A percentile compares a stretch with the other conserved stretches of the same genome.
Evolutionary conservation across 2,797 vertebrate species (phyloP).

Genomic region (Oreochromis mossambicus): DNA sequence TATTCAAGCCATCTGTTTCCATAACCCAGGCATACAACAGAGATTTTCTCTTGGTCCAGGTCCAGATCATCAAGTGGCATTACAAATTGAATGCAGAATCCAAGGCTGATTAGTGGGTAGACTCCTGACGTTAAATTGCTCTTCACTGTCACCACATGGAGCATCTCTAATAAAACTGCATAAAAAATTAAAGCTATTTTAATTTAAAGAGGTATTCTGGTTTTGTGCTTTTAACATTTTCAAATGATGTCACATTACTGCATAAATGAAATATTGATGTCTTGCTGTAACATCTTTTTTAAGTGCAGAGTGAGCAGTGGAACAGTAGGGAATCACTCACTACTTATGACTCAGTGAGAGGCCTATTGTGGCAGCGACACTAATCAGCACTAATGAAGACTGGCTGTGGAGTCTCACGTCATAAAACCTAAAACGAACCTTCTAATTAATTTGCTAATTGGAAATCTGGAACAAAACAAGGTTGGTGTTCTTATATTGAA

Average conservation of each 20-base stretch:
- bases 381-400: slow-evolving; percentile 86
- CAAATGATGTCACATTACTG: not conserved
- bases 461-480: slow-evolving; percentile 75
- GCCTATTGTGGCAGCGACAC: slow-evolving; percentile 57
- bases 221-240: not conserved
- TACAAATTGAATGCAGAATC: not conserved
- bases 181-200: not conserved
- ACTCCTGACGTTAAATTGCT: not conserved
- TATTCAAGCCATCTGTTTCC: slow-evolving; percentile 45
- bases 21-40: not conserved
- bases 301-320: not conserved
- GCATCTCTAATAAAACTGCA: not conserved
- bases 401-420: slow-evolving; percentile 73
- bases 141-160: not conserved
- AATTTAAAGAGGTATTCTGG: not conserved
- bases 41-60: slow-evolving; percentile 15
- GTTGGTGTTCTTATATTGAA: slow-evolving; percentile 40
- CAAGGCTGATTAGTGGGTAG: slow-evolving; percentile 4
- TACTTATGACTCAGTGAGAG: slow-evolving; percentile 10
- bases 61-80: not conserved
- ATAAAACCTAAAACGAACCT: slow-evolving; percentile 75
- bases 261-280: not conserved
- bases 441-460: slow-evolving; percentile 84
- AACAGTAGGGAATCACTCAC: slow-evolving; percentile 13
- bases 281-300: slow-evolving; percentile 1